A percentile compares a stretch with the other conserved stretches of the same genome.
phyloP scores from a whole-genome alignment of 1,140 invertebrate genomes.

The Samia ricini region DNA sequence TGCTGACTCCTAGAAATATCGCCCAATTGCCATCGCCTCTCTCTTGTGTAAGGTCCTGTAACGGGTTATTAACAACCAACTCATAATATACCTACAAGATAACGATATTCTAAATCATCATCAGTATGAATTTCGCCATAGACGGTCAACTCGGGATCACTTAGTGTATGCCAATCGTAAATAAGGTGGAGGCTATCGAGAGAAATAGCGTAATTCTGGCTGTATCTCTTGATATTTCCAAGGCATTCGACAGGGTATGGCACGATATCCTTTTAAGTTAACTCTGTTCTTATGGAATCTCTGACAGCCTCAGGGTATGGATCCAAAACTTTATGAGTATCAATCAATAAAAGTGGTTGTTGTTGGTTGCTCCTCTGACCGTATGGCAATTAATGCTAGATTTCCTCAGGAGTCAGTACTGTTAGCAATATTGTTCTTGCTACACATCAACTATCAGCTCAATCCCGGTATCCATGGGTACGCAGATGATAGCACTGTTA shows the following conservation, averaged over 20 bases:
- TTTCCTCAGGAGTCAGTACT: neutral
- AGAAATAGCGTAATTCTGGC: neutral
- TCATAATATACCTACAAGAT: conserved; percentile 18
- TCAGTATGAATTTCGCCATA: conserved; percentile 29
- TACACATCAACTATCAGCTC: no score
- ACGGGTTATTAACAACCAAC: conserved; percentile 17
- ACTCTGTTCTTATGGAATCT: no score
- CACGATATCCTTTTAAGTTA: no score
- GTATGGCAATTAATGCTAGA: neutral
- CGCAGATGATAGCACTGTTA: no score
- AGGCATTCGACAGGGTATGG: neutral
- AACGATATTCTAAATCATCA: conserved; percentile 14
- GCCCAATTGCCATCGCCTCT: neutral
- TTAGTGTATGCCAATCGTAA: neutral
- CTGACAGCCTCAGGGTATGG: neutral
- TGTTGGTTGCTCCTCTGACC: neutral
- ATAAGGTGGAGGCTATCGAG: neutral
- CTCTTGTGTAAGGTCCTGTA: conserved; percentile 22
- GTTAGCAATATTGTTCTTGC: no score
- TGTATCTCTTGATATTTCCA: neutral
- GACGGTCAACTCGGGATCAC: conserved; percentile 24
- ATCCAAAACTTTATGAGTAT: neutral
- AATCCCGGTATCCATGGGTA: no score
- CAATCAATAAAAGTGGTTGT: neutral
- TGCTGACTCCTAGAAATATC: neutral